phyloP scores from a whole-genome alignment of 2,113 vertebrate genomes.

The Cyphomyrus discorhynchus region DNA sequence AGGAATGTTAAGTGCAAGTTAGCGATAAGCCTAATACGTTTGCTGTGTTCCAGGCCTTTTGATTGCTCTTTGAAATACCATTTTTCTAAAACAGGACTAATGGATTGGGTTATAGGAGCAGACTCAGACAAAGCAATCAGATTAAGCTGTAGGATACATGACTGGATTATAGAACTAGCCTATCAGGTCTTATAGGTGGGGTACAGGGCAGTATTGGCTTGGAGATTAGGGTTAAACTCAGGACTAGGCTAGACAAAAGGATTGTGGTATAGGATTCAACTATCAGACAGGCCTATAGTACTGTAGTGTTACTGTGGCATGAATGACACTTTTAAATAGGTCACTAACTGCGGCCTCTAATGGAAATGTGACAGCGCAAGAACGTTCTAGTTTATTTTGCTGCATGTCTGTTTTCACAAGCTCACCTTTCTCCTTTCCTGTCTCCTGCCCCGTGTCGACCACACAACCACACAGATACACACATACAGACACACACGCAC shows the following conservation, averaged over 20 bases:
- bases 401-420: not conserved
- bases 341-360: not conserved
- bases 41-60: not conserved
- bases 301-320: not conserved
- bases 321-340: not conserved
- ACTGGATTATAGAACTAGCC: not conserved
- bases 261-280: not conserved
- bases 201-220: not conserved
- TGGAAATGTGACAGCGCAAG: not conserved
- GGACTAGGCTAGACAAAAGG: not conserved
- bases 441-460: not conserved
- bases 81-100: not conserved
- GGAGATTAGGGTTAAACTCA: not conserved
- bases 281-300: not conserved
- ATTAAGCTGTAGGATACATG: not conserved
- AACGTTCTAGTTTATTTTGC: not conserved
- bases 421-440: not conserved
- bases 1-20: slow-evolving; percentile 2
- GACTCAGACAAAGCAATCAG: not conserved
- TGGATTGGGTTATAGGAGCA: not conserved
- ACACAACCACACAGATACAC: not conserved
- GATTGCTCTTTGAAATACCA: not conserved
- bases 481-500: not conserved
- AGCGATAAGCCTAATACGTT: not conserved
- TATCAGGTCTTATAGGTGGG: not conserved